Base-by-base conservation (phyloP, 2,113 vertebrate genomes). In the Coreoperca whiteheadi region DNA sequence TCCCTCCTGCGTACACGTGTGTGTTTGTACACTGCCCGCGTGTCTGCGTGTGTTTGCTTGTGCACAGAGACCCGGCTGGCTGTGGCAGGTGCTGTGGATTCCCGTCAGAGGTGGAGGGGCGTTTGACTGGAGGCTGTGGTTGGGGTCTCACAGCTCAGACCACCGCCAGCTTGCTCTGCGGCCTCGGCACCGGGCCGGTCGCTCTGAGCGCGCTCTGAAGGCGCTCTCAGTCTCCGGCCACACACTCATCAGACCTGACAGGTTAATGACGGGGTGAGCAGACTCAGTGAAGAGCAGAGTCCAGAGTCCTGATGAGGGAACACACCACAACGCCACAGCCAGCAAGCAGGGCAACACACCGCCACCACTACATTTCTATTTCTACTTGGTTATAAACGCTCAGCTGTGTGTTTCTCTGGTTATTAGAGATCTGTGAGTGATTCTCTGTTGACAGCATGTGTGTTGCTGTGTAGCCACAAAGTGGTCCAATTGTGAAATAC, bases 191-290 rank as follows among this genome's bases (percentile, higher is more conserved):
- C 11, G 9, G 21, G 48, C 53, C 46, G 57, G 18, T 25, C 54
- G 41, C 53, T 59, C 20, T 25, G 71, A 72, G 82, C 32, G 30
- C 59, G 81, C 69, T 81, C 77, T 79, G 74, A 79, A 85, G 79
- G 83, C 60, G 37, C 81, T 64, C 81, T 83, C 85, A 70, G 82
- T 79, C 68, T 50, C 21, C 32, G 41, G 66, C 84, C 82, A 74
- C 86, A 84, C 84, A 46, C 80, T 89, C 87, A 91, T 93, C 87
- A 90, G 74, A 81, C 30, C 75, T 91, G 91, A 90, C 92, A 91
- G 71, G 64, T 82, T 92, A 91, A 92, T 88, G 88, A 85, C 2
- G 64, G 76, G 25, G 10, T 56, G 84, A 70, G 56, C 51, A 34
- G 59, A 6, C 48, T 34, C 72, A 2, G 30, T 28, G 80, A 84